These are phyloP conservation scores for Acrobasis consociella DNA, from an alignment of 2,888 invertebrate species.

Conservation along the genomic window DNA sequence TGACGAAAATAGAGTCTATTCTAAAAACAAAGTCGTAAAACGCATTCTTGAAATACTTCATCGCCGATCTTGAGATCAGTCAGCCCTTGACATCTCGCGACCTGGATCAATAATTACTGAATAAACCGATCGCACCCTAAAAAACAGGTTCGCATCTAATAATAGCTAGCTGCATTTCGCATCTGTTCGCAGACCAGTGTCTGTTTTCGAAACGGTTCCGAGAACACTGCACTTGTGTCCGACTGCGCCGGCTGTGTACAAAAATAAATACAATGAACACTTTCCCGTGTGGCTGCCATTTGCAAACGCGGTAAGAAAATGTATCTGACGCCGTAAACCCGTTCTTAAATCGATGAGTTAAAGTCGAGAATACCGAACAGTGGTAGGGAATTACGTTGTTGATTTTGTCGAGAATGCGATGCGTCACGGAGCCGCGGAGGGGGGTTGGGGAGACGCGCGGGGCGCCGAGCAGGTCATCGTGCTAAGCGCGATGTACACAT, in stretches of 20 bases:
- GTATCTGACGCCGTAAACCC: conserved; percentile 29
- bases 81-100: conserved; percentile 15
- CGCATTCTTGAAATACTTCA: background rate
- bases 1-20: background rate
- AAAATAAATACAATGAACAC: conserved; percentile 73
- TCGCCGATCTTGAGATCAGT: background rate
- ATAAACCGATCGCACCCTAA: conserved; percentile 8
- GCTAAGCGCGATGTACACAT: conserved; percentile 55
- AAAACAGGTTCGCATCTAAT: conserved; percentile 19
- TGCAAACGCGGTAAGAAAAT: conserved; percentile 45
- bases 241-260: conserved; percentile 55
- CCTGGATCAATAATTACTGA: conserved; percentile 12
- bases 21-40: background rate
- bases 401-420: conserved; percentile 44
- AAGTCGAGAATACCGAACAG: conserved; percentile 38
- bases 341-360: conserved; percentile 39
- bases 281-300: conserved; percentile 54
- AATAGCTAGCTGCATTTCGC: conserved; percentile 45
- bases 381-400: conserved; percentile 48
- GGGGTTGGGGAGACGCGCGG: conserved; percentile 34
- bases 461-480: conserved; percentile 72
- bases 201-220: conserved; percentile 64
- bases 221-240: conserved; percentile 70
- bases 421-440: conserved; percentile 67
- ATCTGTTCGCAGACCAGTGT: conserved; percentile 41